These are phyloP conservation scores for Crotalus tigris DNA, from an alignment of 2,113 vertebrate genomes.

Conservation along the genomic window DNA sequence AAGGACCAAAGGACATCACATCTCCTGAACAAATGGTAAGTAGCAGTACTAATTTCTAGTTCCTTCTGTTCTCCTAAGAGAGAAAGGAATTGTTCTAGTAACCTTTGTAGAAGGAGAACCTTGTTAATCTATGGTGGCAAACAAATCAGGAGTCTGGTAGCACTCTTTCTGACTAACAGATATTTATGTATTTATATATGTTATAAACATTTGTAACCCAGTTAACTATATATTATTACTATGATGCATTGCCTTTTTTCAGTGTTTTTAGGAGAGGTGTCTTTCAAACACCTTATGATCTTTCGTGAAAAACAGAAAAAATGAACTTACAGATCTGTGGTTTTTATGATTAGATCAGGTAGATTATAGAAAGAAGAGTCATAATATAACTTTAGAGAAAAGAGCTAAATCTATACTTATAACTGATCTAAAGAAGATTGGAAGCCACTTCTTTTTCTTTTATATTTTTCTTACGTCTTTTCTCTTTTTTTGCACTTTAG, in stretches of 20 bases:
- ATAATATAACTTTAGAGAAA: neutral
- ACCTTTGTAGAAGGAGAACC: neutral
- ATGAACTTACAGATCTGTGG: neutral
- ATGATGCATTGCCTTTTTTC: neutral
- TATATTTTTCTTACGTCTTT: neutral
- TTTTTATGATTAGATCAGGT: neutral
- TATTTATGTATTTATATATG: neutral
- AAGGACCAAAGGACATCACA: slow-evolving; percentile 85
- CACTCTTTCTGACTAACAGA: neutral
- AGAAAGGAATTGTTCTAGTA: neutral
- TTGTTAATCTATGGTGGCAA: neutral
- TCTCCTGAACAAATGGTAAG: slow-evolving; percentile 88
- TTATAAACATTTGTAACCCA: neutral
- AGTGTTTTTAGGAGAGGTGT: neutral
- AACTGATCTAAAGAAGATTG: neutral
- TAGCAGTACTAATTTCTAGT: neutral
- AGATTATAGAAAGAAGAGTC: neutral
- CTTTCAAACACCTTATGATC: neutral
- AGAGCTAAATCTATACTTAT: neutral
- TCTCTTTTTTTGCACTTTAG: neutral
- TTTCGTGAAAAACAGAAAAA: neutral
- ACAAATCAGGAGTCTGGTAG: neutral
- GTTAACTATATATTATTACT: neutral
- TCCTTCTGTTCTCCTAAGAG: neutral
- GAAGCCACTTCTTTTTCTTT: neutral